Conservation (phyloP, 2,113 vertebrate genomes). For the Eurystomus gularis region DNA sequence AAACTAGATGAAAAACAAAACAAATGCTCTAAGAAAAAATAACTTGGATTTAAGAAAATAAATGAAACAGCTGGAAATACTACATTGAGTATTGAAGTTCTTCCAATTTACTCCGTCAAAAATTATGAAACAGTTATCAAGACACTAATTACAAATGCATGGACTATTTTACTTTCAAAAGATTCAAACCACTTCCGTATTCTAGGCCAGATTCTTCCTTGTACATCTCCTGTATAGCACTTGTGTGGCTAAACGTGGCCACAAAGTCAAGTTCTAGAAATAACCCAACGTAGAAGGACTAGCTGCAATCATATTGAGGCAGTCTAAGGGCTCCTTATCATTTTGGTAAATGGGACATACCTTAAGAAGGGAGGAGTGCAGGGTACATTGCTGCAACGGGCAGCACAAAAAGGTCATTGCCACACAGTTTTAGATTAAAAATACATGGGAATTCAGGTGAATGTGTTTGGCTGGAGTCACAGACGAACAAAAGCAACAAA, state of each 20-base stretch:
- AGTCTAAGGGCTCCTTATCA: neutral
- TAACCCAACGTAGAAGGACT: neutral
- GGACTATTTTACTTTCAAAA: neutral
- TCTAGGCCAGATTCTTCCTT: neutral
- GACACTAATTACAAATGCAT: neutral
- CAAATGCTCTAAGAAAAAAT: neutral
- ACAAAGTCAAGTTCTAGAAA: neutral
- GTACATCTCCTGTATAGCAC: neutral
- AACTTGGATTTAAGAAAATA: neutral
- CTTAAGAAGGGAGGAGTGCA: neutral
- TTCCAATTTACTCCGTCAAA: neutral
- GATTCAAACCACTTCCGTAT: neutral
- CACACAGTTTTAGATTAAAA: neutral
- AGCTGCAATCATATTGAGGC: neutral
- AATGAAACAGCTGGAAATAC: neutral
- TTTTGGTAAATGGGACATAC: fast-evolving
- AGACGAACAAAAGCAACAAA: neutral
- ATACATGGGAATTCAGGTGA: neutral
- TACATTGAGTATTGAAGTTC: neutral
- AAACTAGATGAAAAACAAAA: neutral
- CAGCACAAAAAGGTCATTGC: neutral
- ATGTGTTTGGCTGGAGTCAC: neutral
- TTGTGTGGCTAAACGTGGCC: neutral
- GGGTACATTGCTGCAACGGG: neutral
- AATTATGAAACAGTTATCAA: neutral